Evolutionary conservation across 2,113 vertebrate genomes (phyloP), one percentile per base, ranked within the genome.

Genomic region (Butorides virescens): DNA sequence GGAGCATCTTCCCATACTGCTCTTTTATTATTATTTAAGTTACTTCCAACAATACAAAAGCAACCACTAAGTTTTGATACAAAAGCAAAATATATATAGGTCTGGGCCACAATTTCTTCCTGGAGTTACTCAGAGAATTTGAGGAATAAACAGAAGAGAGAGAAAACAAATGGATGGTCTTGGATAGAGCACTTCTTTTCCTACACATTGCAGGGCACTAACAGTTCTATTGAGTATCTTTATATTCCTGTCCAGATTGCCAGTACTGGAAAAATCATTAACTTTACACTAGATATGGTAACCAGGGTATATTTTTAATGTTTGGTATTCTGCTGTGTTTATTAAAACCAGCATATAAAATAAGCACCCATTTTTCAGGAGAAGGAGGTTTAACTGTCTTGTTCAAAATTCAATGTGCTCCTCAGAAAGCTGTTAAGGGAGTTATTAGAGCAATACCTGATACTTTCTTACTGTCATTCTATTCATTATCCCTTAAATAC

Each of bases 1-100:
- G 74, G 25, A 21, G 3, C 50, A 80, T 90, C 66, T 87, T 97
- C 62, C 13, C 37, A 47, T 55, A 76, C 23, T 79, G 42, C 12
- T 96, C 25, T 84, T 97, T 85, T 76, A 86, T 94, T 95, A 74
- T 78, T 46, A 46, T 66, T 86, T 84, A 94, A 67, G 52, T 90
- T 59, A 49, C 16, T 89, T 97, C 87, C 59, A 83, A 92, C n/a
- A 68, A 61, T 50, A 82, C 10, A 82, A 91, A 76, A 61, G 29
- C n/a, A 94, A 77, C 5, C 2, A 74, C 26, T 73, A 44, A 67
- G 68, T 87, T 97, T 91, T 92, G 77, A 90, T 37, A 90, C 32
- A 96, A 94, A 39, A 86, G 17, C 8, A 95, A 96, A 92, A 84
- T 50, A 72, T 32, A 55, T 61, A 20, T 62, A 50, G 18, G 23